Base-by-base conservation (phyloP, 2,797 vertebrate genomes). In the Synanceia verrucosa region DNA sequence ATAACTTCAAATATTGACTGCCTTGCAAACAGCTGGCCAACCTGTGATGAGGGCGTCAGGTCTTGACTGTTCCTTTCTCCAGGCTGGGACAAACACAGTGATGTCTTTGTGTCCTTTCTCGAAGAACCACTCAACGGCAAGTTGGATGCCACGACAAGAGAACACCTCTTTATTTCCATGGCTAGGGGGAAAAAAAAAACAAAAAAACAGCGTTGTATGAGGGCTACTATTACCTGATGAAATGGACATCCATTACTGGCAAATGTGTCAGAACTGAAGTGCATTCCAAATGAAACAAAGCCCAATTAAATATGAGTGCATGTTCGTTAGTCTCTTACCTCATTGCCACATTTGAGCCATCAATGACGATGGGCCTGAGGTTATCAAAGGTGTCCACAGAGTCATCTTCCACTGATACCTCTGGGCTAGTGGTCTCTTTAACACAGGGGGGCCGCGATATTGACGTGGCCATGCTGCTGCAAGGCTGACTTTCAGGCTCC, bases 151-250 rank as follows among this genome's bases (percentile, higher is more conserved):
- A 66, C 96, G 96, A 85, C 98, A 99, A 67, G 98, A 99, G 92
- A 99, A 99, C 52, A 97, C 96, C 93, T 99, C 98, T 93, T 99
- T 99, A 94, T 99, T 99, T 78, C 98, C 98, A 93, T 99, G 98
- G 90, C 97, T 99, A 91, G 64, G n/a, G n/a, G n/a, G n/a, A n/a
- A n/a, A n/a, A n/a, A n/a, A n/a, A n/a, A n/a, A n/a, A 91, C 91
- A 82, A 91, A 19, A 91, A 85, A 78, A 73, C 48, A 62, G 56
- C 6, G 39, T 24, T 57, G 31, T 56, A 34, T 31, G 62, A 82
- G 26, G 56, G 64, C 19, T 41, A 44, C 31, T 61, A 67, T 29
- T 48, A 62, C 16, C 5, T 48, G 53, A 68, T 4, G 4, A 44
- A 48, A 33, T 19, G 3, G 19, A 51, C 19, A 63, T 44, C 16